These are phyloP conservation scores for Danaus chrysippus DNA, from an alignment of 2,888 invertebrate genomes.

Conservation along the genomic window DNA sequence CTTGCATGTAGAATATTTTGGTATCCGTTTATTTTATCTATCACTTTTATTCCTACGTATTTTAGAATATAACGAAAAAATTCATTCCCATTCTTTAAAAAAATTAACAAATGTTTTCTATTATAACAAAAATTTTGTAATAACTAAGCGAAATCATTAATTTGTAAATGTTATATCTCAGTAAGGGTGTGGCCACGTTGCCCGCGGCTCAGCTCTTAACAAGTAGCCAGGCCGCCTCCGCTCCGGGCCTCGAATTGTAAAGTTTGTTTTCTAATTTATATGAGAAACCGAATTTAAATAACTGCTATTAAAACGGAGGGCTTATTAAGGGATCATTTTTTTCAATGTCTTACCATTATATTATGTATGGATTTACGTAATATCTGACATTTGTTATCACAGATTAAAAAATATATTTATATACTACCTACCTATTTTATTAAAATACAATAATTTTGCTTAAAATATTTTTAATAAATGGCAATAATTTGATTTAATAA, in stretches of 20 bases:
- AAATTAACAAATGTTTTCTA: too few relatives aligned
- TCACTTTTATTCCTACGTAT: too few relatives aligned
- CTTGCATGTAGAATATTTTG: too few relatives aligned
- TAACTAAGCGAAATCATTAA: constrained; percentile 11
- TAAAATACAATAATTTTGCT: too few relatives aligned
- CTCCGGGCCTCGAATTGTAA: constrained; percentile 31
- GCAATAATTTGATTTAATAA: too few relatives aligned
- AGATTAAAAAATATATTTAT: too few relatives aligned
- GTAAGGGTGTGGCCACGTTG: constrained; percentile 43
- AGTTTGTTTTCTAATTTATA: constrained; percentile 10
- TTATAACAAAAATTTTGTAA: neutral
- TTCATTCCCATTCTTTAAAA: too few relatives aligned
- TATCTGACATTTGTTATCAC: too few relatives aligned
- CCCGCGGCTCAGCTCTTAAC: constrained; percentile 45
- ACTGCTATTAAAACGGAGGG: neutral
- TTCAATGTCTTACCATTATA: neutral
- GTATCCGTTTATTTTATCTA: too few relatives aligned
- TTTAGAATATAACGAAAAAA: too few relatives aligned
- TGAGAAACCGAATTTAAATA: constrained; percentile 1
- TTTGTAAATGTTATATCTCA: constrained; percentile 5
- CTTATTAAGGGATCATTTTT: neutral
- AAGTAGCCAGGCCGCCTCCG: constrained; percentile 42
- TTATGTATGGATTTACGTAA: neutral
- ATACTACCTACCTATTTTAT: too few relatives aligned
- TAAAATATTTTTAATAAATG: too few relatives aligned